phyloP scores from a whole-genome alignment of 2,888 invertebrate genomes.

The Myathropa florea region DNA sequence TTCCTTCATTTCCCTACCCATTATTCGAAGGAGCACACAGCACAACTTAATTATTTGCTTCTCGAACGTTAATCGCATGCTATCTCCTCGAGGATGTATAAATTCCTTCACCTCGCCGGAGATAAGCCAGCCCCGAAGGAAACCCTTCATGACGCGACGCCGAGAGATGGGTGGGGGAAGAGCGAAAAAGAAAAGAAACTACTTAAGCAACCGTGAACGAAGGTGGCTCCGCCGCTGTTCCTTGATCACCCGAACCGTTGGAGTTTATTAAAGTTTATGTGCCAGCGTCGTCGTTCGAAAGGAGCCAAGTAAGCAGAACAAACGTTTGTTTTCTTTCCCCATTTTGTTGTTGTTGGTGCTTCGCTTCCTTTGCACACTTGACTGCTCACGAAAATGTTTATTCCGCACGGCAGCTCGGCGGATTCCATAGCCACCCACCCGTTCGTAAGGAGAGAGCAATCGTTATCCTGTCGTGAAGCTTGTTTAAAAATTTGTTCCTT shows the following conservation, averaged over 20 bases:
- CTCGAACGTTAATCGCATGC: slow-evolving; percentile 31
- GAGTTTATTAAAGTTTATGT: slow-evolving; percentile 35
- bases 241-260: slow-evolving; percentile 33
- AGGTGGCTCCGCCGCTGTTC: background rate
- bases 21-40: background rate
- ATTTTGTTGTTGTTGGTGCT: background rate
- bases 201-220: slow-evolving; percentile 14
- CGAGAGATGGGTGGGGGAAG: background rate
- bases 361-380: slow-evolving; percentile 14
- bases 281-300: slow-evolving; percentile 2
- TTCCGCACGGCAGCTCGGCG: slow-evolving; percentile 26
- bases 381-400: slow-evolving; percentile 58
- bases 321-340: background rate
- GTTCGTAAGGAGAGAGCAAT: background rate
- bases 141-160: background rate
- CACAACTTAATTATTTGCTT: slow-evolving; percentile 47
- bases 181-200: background rate
- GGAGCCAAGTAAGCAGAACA: slow-evolving; percentile 32
- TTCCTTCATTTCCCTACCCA: background rate
- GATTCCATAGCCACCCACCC: background rate
- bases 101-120: background rate
- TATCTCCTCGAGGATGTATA: slow-evolving; percentile 28
- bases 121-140: background rate
- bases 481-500: slow-evolving; percentile 43
- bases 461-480: slow-evolving; percentile 46